Evolutionary conservation across 2,797 vertebrate species (phyloP).

Genomic region (Tamandua tetradactyla): DNA sequence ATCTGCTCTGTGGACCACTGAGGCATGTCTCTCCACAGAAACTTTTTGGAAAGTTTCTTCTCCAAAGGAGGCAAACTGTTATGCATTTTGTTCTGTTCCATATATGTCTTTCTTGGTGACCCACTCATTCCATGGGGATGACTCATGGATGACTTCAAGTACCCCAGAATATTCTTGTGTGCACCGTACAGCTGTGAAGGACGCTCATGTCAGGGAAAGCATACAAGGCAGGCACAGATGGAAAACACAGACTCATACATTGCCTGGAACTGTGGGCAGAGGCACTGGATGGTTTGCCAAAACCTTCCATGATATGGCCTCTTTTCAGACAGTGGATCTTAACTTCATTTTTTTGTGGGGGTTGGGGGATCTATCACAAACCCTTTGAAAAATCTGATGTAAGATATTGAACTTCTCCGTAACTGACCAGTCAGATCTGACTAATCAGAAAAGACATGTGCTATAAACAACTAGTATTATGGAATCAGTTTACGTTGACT

Average conservation of each 20-base stretch:
- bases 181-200: slow-evolving; percentile 49
- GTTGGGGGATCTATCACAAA: background rate
- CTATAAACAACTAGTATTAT: background rate
- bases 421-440: background rate
- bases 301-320: background rate
- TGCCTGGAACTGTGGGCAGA: background rate
- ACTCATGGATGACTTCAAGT: slow-evolving; percentile 67
- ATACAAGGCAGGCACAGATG: slow-evolving; percentile 53
- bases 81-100: slow-evolving; percentile 30
- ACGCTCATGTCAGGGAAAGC: background rate
- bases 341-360: background rate
- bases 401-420: background rate
- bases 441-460: background rate
- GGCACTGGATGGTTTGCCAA: background rate
- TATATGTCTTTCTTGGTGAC: slow-evolving; percentile 56
- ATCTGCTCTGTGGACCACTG: background rate
- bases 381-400: background rate
- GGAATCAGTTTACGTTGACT: background rate
- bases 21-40: background rate
- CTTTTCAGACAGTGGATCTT: slow-evolving; percentile 7
- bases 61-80: slow-evolving; percentile 22
- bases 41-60: background rate
- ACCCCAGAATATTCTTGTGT: slow-evolving; percentile 64
- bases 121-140: slow-evolving; percentile 61
- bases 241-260: slow-evolving; percentile 36